These are phyloP conservation scores for Oncorhynchus masou DNA, from an alignment of 2,113 vertebrate genomes.

Conservation along the genomic window DNA sequence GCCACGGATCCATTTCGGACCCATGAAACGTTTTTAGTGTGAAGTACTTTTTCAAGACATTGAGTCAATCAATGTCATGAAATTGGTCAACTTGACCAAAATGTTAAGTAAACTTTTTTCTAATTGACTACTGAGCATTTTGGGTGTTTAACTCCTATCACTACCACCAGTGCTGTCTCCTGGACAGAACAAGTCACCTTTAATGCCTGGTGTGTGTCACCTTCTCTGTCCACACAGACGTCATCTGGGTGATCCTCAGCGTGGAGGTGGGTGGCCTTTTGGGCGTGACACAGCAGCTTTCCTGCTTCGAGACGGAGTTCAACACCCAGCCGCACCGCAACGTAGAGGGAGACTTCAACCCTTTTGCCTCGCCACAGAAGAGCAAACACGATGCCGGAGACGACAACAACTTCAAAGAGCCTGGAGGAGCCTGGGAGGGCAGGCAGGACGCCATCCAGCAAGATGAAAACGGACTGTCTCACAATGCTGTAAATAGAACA, in stretches of 20 bases:
- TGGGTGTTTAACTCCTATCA: too few species aligned
- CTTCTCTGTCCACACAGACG: constrained; percentile 74
- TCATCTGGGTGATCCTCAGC: constrained; percentile 99
- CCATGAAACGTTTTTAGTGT: too few species aligned
- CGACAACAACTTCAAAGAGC: constrained; percentile 85
- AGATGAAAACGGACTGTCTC: constrained; percentile 97
- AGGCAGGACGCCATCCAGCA: constrained; percentile 91
- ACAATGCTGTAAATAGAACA: constrained; percentile 97
- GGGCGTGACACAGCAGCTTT: constrained; percentile 98
- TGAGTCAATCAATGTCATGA: too few species aligned
- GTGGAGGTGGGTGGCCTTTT: constrained; percentile 97
- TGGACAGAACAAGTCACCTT: too few species aligned
- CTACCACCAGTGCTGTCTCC: too few species aligned
- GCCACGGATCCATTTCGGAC: too few species aligned
- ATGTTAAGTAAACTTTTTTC: too few species aligned
- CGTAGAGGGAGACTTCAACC: constrained; percentile 97
- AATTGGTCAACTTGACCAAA: too few species aligned
- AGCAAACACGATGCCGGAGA: constrained; percentile 85
- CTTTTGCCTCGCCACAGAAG: constrained; percentile 98
- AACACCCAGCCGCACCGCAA: constrained; percentile 97
- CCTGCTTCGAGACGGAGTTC: constrained; percentile 98
- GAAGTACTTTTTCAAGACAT: too few species aligned
- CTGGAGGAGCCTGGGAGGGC: constrained; percentile 87
- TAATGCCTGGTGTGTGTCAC: background rate
- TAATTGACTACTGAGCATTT: too few species aligned